A percentile compares a stretch with the other conserved stretches of the same genome.
Evolutionary conservation across 2,888 invertebrate species (phyloP).

Genomic region (Stegophylla sp.): DNA sequence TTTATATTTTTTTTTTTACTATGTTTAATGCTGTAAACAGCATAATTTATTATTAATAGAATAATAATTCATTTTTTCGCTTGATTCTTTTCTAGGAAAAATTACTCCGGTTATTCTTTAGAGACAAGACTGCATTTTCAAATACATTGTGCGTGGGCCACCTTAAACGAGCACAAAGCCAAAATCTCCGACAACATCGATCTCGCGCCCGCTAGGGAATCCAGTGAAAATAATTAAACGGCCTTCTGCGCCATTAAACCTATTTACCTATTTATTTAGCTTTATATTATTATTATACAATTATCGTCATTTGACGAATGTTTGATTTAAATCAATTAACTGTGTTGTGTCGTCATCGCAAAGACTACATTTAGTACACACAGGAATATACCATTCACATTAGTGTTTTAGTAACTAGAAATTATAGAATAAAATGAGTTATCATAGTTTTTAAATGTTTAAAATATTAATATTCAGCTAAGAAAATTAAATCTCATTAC

Average conservation of each 20-base stretch:
- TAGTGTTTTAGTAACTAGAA: no score
- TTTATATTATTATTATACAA: background rate
- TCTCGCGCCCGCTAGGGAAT: constrained; percentile 5
- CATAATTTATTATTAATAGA: no score
- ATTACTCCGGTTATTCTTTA: constrained; percentile 84
- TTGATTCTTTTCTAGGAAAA: constrained; percentile 75
- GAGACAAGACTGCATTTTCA: constrained; percentile 90
- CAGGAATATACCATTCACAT: no score
- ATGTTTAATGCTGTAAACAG: no score
- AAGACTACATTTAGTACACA: no score
- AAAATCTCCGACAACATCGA: constrained; percentile 20
- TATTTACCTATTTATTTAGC: background rate
- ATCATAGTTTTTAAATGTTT: no score
- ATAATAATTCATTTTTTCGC: no score
- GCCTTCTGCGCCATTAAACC: background rate
- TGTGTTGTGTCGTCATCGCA: background rate
- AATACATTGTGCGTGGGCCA: constrained; percentile 74
- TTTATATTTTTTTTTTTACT: no score
- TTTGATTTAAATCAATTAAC: background rate
- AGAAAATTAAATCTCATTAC: no score
- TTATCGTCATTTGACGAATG: background rate
- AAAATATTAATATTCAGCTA: no score
- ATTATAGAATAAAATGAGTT: no score
- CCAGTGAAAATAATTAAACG: background rate
- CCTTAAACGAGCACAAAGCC: constrained; percentile 60